Evolutionary conservation across 2,888 invertebrate genomes (phyloP).

Genomic region (Poecilobothrus nobilitatus): DNA sequence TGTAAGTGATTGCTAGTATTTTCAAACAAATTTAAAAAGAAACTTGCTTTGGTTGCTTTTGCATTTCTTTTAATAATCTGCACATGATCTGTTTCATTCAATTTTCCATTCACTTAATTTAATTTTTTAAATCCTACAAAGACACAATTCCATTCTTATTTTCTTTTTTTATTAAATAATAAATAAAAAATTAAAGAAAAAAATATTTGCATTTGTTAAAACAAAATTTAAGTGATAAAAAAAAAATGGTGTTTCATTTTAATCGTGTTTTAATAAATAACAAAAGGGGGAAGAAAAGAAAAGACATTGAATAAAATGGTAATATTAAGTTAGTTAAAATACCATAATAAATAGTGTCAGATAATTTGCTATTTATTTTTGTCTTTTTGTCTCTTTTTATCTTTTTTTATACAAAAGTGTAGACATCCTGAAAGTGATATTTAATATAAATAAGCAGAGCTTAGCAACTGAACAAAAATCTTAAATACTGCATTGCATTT

Average conservation of each 20-base stretch:
- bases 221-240: too few relatives aligned
- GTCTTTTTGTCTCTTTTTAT: neutral
- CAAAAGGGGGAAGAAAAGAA: neutral
- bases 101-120: too few relatives aligned
- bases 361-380: neutral
- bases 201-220: too few relatives aligned
- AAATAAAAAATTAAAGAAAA: neutral
- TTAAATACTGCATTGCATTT: too few relatives aligned
- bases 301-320: neutral
- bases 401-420: neutral
- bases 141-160: too few relatives aligned
- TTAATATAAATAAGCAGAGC: neutral
- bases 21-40: too few relatives aligned
- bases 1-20: too few relatives aligned
- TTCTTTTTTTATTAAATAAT: neutral
- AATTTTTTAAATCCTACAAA: too few relatives aligned
- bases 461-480: too few relatives aligned
- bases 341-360: neutral
- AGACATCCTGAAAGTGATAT: neutral
- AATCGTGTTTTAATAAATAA: neutral
- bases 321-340: slow-evolving; percentile 1
- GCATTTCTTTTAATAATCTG: too few relatives aligned
- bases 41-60: too few relatives aligned
- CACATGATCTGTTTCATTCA: too few relatives aligned
- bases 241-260: neutral